A percentile compares a stretch with the other conserved stretches of the same genome.
Conservation (phyloP, 2,888 invertebrate genomes). For the Metopia argyrocephala region DNA sequence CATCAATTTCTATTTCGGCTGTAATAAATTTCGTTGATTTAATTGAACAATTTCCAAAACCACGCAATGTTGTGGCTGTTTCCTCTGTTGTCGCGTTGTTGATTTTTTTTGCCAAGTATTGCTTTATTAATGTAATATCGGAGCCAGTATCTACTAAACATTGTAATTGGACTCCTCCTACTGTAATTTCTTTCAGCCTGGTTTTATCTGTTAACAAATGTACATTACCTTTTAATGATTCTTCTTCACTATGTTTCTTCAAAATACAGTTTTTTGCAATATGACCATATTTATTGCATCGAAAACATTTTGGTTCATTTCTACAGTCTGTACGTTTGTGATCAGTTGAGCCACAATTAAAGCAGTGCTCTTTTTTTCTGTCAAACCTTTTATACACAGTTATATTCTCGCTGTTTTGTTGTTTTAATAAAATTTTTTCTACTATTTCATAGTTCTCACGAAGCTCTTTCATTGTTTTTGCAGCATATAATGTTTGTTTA, state of each 20-base stretch:
- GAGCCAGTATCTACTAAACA: neutral
- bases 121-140: neutral
- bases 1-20: neutral
- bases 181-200: neutral
- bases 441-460: neutral
- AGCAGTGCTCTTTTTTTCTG: neutral
- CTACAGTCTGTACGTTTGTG: neutral
- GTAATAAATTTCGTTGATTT: conserved; percentile 3
- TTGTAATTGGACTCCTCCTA: neutral
- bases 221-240: neutral
- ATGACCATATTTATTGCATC: neutral
- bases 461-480: neutral
- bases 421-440: neutral
- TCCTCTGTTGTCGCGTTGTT: neutral
- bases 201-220: neutral
- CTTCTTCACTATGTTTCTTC: neutral
- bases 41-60: neutral
- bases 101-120: neutral
- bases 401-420: neutral
- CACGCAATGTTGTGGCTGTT: neutral
- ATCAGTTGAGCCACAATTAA: neutral
- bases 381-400: neutral
- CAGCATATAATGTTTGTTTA: neutral
- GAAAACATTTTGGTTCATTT: neutral
- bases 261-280: neutral